Evolutionary conservation across 2,888 invertebrate genomes (phyloP).

Genomic region (Plebejus anna): DNA sequence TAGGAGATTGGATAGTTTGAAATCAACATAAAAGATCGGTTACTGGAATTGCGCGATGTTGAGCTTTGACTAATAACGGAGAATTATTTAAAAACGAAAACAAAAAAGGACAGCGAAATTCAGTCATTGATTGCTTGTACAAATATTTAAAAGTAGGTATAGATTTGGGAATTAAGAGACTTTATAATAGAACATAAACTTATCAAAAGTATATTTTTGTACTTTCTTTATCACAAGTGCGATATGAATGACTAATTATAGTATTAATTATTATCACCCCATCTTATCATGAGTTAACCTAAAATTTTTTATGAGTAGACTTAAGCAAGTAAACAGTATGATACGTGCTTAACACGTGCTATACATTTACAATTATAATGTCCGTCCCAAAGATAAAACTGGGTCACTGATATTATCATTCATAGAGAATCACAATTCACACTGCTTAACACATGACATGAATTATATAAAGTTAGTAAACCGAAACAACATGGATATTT

Average conservation of each 20-base stretch:
- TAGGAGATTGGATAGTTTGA: not conserved
- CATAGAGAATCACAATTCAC: constrained; percentile 6
- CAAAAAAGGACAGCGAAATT: not conserved
- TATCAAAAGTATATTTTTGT: not conserved
- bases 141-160: too few species aligned
- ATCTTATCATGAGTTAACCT: not conserved
- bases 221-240: not conserved
- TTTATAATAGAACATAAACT: not conserved
- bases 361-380: constrained; percentile 15
- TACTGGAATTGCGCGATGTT: too few species aligned
- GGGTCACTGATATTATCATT: constrained; percentile 33
- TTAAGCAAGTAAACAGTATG: constrained; percentile 27
- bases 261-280: not conserved
- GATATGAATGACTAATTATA: not conserved
- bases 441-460: not conserved
- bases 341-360: constrained; percentile 26
- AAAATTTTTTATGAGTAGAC: not conserved
- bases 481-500: not conserved
- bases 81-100: not conserved
- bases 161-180: too few species aligned
- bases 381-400: constrained; percentile 34
- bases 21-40: not conserved
- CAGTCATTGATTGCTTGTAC: too few species aligned
- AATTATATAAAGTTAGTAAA: not conserved
- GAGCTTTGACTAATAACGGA: not conserved